Evolutionary conservation across 2,113 vertebrate genomes (phyloP).

Genomic region (Leucopsar rothschildi): DNA sequence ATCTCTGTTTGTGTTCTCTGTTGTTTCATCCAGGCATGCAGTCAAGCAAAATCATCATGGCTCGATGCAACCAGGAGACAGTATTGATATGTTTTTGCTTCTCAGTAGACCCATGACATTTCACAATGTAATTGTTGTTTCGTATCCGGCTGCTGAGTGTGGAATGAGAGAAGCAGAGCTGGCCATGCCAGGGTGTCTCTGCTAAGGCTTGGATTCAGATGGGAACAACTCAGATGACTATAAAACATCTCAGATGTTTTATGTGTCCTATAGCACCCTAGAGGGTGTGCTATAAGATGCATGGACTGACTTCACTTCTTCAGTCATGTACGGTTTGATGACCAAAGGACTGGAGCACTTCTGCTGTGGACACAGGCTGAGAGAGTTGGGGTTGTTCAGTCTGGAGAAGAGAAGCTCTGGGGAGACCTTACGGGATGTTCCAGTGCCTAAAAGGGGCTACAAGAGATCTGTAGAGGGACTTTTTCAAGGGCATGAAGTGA

Average conservation of each 20-base stretch:
- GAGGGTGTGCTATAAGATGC: fast-evolving
- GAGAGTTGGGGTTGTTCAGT: background rate
- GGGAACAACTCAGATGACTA: fast-evolving
- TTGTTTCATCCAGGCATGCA: background rate
- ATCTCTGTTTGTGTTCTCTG: background rate
- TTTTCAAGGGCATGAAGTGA: background rate
- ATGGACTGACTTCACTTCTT: background rate
- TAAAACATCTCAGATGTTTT: background rate
- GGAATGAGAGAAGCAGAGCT: background rate
- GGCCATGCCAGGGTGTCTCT: background rate
- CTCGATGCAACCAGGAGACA: slow-evolving; percentile 8
- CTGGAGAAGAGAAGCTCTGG: background rate
- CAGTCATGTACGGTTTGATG: fast-evolving
- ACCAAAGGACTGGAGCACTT: background rate
- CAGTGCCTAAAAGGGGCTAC: background rate
- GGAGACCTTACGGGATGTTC: background rate
- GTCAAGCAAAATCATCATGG: background rate
- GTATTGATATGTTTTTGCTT: background rate
- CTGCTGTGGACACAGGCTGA: background rate
- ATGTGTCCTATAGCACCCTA: background rate
- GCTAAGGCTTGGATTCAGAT: background rate
- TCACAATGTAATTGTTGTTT: slow-evolving; percentile 1
- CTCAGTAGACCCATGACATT: background rate
- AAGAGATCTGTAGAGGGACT: background rate
- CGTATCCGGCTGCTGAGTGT: fast-evolving